Percentiles rank a stretch among this genome's conserved stretches.
Conservation (phyloP, 2,888 invertebrate species). For the Alcis repandata region DNA sequence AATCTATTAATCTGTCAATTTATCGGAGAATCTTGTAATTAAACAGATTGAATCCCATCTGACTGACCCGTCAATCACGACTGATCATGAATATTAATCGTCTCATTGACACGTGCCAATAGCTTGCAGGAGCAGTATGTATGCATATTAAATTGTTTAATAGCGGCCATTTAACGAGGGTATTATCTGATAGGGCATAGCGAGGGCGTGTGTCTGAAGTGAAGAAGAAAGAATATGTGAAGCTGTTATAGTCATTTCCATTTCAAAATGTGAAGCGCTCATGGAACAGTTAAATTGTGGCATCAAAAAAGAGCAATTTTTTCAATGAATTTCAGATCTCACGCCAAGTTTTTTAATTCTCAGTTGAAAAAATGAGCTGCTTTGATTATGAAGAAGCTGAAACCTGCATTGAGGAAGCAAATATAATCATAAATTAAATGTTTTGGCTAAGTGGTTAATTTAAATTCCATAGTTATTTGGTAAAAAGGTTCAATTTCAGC, state of each 20-base stretch:
- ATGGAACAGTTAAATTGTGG: background rate
- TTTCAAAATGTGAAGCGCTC: too few relatives aligned
- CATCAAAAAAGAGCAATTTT: background rate
- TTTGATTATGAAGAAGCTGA: too few relatives aligned
- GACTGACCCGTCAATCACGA: conserved; percentile 30
- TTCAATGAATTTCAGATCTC: too few relatives aligned
- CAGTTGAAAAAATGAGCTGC: too few relatives aligned
- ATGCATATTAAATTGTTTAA: conserved; percentile 50
- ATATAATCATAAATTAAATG: too few relatives aligned
- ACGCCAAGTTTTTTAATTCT: too few relatives aligned
- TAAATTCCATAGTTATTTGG: too few relatives aligned
- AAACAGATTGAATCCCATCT: conserved; percentile 21
- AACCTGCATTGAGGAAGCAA: too few relatives aligned
- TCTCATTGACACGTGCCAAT: conserved; percentile 38
- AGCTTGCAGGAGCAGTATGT: conserved; percentile 42
- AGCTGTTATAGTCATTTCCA: too few relatives aligned
- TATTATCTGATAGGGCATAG: conserved; percentile 3
- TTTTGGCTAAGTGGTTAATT: too few relatives aligned
- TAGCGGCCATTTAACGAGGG: conserved; percentile 26
- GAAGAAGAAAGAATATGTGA: background rate
- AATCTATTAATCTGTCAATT: conserved; percentile 5
- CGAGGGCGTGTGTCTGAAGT: background rate
- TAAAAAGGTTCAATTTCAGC: background rate
- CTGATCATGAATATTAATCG: conserved; percentile 39
- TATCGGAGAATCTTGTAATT: conserved; percentile 5